Base-by-base conservation (phyloP, 2,888 invertebrate species). In the Craniophora ligustri region DNA sequence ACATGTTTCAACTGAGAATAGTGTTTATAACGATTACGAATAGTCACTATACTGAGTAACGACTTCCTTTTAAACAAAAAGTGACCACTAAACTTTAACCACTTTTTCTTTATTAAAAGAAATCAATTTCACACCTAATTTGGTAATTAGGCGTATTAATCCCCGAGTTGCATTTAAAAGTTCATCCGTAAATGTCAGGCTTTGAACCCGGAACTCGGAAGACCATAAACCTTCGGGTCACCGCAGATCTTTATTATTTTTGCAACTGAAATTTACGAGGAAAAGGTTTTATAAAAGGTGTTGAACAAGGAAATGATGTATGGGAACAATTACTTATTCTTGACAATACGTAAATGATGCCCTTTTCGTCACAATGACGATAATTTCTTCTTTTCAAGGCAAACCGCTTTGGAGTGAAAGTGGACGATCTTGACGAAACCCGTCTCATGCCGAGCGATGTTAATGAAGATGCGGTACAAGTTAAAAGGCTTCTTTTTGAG, bases 351-450 rank as follows among this genome's bases (percentile, higher is more conserved):
- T 45, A 45, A 54, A 15, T 28, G 53, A 54, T 68, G 68, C 53
- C 72, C 68, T 68, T 72, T 65, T 36, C 32, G 15, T 5, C 16
- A 32, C 30, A 51, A 51, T 41, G 26, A 34, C 21, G 54, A 46
- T 68, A 54, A 56, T 65, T 65, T 69, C 41, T 56, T 57, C 41
- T 36, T 36, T 51, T 59, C 50, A 54, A 16, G 67, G 59, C 19
- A 38, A 61, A 16, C 48, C 19, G 55, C 41, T 19, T 2, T 19
- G 49, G 28, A 62, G 73, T 58, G 73, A 73, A 73, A 72, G 73
- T 71, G 50, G 53, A 49, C 30, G 63, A 34, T 62, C 62, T 70
- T 66, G 68, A 50, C 49, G 41, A 44, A 35, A 45, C 13, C 32
- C 34, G 41, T 8, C 26, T 34, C 41, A 47, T 53, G 39, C 51